phyloP scores from a whole-genome alignment of 2,888 invertebrate genomes.

The Drosophila emarginata region DNA sequence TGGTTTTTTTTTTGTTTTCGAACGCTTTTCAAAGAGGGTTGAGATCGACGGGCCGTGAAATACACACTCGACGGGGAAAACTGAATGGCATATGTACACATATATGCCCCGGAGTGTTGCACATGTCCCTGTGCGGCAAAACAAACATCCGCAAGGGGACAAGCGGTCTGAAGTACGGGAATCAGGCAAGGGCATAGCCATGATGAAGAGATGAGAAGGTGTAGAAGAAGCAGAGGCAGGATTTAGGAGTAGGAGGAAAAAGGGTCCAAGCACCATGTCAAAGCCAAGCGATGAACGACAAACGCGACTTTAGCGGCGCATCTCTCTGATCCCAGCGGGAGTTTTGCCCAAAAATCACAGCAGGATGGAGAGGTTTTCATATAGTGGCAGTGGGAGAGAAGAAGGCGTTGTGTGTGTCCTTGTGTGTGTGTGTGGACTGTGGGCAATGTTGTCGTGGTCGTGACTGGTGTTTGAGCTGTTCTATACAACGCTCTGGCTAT shows the following conservation, averaged over 20 bases:
- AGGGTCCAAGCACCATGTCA: conserved; percentile 50
- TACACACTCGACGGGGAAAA: conserved; percentile 61
- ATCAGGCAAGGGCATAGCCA: no score
- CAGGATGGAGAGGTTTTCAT: conserved; percentile 35
- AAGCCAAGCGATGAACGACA: conserved; percentile 50
- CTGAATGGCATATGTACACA: conserved; percentile 72
- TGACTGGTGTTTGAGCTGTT: conserved; percentile 40
- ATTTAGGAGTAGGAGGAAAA: not conserved
- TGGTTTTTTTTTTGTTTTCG: not conserved
- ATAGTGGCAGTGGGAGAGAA: not conserved
- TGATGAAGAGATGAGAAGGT: not conserved
- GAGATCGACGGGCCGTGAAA: conserved; percentile 70
- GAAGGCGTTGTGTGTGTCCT: not conserved
- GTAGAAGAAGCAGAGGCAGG: no score
- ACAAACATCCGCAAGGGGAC: conserved; percentile 57
- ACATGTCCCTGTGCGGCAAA: conserved; percentile 78
- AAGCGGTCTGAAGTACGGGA: not conserved
- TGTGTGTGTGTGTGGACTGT: not conserved
- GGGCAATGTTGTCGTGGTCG: conserved; percentile 24
- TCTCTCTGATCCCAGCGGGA: conserved; percentile 80
- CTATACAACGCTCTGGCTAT: conserved; percentile 3
- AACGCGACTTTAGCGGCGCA: conserved; percentile 57
- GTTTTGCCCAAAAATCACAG: conserved; percentile 76
- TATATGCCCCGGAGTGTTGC: conserved; percentile 76
- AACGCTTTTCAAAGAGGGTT: not conserved